Conservation (phyloP, 2,113 vertebrate species). For the Chionis minor region DNA sequence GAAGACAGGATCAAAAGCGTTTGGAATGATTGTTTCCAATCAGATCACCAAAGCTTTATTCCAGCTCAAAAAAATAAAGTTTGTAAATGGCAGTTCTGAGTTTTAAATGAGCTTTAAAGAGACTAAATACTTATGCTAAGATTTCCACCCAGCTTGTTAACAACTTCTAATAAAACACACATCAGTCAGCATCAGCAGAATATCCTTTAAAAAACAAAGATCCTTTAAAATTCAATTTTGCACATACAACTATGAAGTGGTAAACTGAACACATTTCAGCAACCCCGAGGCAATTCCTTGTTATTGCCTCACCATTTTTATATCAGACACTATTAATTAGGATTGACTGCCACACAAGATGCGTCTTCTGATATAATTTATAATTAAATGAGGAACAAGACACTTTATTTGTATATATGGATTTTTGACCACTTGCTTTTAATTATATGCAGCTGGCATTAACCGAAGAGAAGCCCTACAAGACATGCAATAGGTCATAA, state of each 20-base stretch:
- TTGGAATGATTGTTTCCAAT: rapidly evolving
- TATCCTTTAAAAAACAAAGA: background rate
- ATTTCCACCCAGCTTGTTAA: background rate
- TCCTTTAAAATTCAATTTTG: background rate
- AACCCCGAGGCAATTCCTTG: background rate
- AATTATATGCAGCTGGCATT: background rate
- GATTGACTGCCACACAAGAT: background rate
- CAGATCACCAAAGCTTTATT: background rate
- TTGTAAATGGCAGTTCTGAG: background rate
- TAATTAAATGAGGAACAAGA: background rate
- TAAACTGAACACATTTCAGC: background rate
- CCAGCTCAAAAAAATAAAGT: background rate
- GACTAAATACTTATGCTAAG: background rate
- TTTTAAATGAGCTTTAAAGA: background rate
- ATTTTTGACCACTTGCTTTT: background rate
- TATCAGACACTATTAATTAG: background rate
- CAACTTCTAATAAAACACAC: background rate
- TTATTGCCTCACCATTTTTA: background rate
- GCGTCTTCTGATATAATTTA: background rate
- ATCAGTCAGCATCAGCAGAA: background rate
- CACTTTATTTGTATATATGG: background rate
- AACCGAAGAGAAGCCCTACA: background rate
- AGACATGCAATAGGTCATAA: background rate
- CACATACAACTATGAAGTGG: background rate
- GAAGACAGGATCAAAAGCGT: background rate